Evolutionary conservation across 2,888 invertebrate genomes (phyloP).

Genomic region (Chloroclysta siterata): DNA sequence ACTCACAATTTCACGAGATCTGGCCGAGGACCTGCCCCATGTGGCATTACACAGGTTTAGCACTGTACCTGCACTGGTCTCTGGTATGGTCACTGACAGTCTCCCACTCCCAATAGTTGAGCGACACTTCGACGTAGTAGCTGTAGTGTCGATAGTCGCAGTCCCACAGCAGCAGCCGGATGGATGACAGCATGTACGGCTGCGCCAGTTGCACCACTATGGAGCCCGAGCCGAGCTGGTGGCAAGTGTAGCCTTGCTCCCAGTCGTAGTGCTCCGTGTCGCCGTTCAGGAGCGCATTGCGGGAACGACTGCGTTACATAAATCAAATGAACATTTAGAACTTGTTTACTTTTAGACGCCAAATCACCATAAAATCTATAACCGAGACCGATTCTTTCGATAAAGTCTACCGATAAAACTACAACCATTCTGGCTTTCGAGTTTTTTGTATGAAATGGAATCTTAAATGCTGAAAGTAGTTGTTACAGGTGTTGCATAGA

Average conservation of each 20-base stretch:
- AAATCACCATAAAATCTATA: no score
- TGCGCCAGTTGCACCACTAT: slow-evolving; percentile 98
- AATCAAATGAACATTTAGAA: background rate
- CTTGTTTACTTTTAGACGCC: no score
- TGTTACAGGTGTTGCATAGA: no score
- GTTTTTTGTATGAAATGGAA: no score
- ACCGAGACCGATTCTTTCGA: no score
- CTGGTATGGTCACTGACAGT: slow-evolving; percentile 94
- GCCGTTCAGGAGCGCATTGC: slow-evolving; percentile 98
- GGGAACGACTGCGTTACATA: slow-evolving; percentile 86
- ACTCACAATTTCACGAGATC: no score
- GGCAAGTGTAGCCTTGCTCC: slow-evolving; percentile 99
- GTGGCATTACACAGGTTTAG: no score
- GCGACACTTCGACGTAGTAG: slow-evolving; percentile 97
- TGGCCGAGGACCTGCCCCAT: no score
- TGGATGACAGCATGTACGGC: slow-evolving; percentile 95
- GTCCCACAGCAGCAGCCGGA: slow-evolving; percentile 98
- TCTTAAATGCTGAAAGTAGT: no score
- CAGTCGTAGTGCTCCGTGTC: slow-evolving; percentile 98
- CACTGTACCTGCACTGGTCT: slow-evolving; percentile 76
- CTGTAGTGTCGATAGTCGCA: slow-evolving; percentile 97
- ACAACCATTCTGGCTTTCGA: no score
- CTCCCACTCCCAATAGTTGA: slow-evolving; percentile 96
- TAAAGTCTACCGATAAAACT: no score
- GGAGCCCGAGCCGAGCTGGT: slow-evolving; percentile 97